A percentile compares a stretch with the other conserved stretches of the same genome.
phyloP scores from a whole-genome alignment of 30 jellyfish, hydroid and myxozoan species.

The Hydra vulgaris region DNA sequence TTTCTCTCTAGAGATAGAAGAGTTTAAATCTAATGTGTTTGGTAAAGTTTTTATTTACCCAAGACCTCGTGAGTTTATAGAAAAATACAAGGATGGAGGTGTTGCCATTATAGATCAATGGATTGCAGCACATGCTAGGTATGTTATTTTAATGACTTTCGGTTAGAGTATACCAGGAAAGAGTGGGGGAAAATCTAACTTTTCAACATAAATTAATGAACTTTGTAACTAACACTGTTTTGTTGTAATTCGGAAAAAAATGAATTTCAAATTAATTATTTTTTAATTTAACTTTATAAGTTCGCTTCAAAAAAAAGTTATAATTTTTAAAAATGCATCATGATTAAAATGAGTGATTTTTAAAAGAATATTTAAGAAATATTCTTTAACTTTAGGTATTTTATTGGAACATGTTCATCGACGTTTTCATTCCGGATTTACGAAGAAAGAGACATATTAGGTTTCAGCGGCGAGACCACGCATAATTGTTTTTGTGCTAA shows the following conservation, averaged over 20 bases:
- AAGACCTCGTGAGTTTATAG: conserved; percentile 41
- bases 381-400: conserved; percentile 22
- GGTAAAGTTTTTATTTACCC: conserved; percentile 36
- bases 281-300: not conserved
- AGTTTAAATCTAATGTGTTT: conserved; percentile 43
- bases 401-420: conserved; percentile 76
- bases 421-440: conserved; percentile 74
- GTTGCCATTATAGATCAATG: conserved; percentile 88
- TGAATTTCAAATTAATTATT: not conserved
- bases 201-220: not conserved
- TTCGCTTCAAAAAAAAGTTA: not conserved
- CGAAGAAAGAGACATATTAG: conserved; percentile 82
- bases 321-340: too few species aligned
- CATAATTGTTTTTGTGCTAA: conserved; percentile 66
- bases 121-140: conserved; percentile 93
- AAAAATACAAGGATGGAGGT: conserved; percentile 83
- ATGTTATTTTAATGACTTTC: not conserved
- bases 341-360: too few species aligned
- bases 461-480: conserved; percentile 53
- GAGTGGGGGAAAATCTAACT: not conserved
- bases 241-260: not conserved
- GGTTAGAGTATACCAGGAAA: not conserved
- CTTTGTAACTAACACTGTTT: not conserved
- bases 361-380: too few species aligned
- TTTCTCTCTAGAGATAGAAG: conserved; percentile 53